Evolutionary conservation across 1,140 invertebrate genomes (phyloP), one percentile per base, ranked within the genome.

Genomic region (Platyura marginata): DNA sequence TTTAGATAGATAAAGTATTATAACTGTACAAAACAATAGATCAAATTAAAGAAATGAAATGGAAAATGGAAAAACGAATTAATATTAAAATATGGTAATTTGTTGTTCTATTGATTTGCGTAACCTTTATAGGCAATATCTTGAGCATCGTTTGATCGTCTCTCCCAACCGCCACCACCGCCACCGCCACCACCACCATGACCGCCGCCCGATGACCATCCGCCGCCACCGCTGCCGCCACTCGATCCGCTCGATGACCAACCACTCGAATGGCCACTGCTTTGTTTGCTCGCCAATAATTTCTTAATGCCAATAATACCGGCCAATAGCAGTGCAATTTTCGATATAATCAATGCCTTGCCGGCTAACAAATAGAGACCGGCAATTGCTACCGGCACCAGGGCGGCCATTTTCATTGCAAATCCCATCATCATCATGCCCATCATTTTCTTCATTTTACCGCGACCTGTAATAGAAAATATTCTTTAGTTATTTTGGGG

Each of bases 401-500:
- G 61, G 1, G 76, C 75, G 0, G 73, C 77, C 70, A 80, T 72
- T 57, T 81, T 83, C 66, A 78, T 78, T 0, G 72, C 75, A 44
- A 79, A 69, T 0, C 77, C 79, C 75, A 80, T 81, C 71, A 79
- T 77, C 74, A 83, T 81, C 68, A 79, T 80, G 18, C 75, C 71
- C 74, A 82, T 81, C 78, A 82, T 83, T 47, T 81, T 79, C 69
- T 81, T 82, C 76, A 79, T 78, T 52, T 80, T 81, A 2, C 77
- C 75, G 45, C 75, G 70, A 49, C 77, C 75, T 76, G 59, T 50
- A 51, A 44, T 43, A 49, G 46, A 36, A 48, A 20, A 44, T n/a
- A 34, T 15, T 13, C 6, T 29, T 29, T 13, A 29, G 25, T 29
- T 35, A 15, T 35, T 35, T 35, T 35, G 15, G 34, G 15, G 4